phyloP scores from a whole-genome alignment of 2,888 invertebrate species.

The Encarsia formosa region DNA sequence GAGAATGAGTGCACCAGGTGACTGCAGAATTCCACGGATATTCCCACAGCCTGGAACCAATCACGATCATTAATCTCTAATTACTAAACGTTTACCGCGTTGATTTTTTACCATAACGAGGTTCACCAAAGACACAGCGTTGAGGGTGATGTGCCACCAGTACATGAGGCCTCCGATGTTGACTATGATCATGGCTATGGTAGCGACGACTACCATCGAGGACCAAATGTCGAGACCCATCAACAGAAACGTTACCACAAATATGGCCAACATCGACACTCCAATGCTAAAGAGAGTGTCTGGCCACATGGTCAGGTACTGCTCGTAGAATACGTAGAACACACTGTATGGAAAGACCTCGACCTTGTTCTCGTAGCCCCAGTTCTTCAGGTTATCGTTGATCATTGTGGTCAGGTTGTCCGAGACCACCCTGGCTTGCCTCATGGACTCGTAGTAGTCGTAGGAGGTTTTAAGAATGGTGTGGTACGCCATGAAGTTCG shows the following conservation, averaged over 20 bases:
- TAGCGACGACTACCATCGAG: conserved; percentile 81
- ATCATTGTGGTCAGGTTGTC: conserved; percentile 78
- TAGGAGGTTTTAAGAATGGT: conserved; percentile 81
- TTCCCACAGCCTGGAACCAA: conserved; percentile 82
- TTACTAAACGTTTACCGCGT: no score
- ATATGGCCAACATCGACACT: conserved; percentile 87
- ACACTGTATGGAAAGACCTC: conserved; percentile 87
- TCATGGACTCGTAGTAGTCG: conserved; percentile 87
- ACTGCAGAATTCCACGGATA: conserved; percentile 97
- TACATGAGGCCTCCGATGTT: conserved; percentile 95
- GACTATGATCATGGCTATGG: conserved; percentile 89
- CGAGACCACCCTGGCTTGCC: conserved; percentile 75
- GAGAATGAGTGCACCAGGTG: conserved; percentile 93
- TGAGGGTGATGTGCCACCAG: conserved; percentile 92
- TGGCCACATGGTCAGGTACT: conserved; percentile 93
- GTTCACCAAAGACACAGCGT: conserved; percentile 96
- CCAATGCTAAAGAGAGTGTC: conserved; percentile 85
- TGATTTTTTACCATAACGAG: conserved; percentile 74
- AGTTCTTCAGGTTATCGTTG: conserved; percentile 56
- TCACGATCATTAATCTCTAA: no score
- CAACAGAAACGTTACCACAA: conserved; percentile 84
- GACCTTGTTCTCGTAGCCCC: conserved; percentile 53
- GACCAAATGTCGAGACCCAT: conserved; percentile 94
- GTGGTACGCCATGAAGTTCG: conserved; percentile 94
- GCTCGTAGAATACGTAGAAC: conserved; percentile 98